Conservation (phyloP, 2,113 vertebrate genomes). For the Connochaetes taurinus region DNA sequence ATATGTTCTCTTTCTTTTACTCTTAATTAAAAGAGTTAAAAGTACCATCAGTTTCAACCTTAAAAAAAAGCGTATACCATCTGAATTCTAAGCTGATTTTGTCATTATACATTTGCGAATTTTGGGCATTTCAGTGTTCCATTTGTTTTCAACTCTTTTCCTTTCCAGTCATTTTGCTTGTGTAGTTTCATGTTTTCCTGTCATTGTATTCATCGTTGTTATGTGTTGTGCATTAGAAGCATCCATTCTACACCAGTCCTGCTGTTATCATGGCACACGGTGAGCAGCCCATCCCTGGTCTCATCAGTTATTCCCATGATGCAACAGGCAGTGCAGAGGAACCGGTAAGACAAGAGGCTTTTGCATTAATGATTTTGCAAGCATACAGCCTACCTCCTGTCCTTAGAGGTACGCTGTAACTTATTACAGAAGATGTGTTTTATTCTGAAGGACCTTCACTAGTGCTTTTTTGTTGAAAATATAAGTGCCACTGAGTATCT, state of each 20-base stretch:
- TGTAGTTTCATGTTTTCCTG: conserved; percentile 76
- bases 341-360: conserved; percentile 84
- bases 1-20: conserved; percentile 64
- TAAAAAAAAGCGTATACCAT: conserved; percentile 48
- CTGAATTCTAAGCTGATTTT: conserved; percentile 66
- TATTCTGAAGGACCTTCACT: conserved; percentile 57
- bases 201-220: conserved; percentile 83
- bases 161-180: conserved; percentile 77
- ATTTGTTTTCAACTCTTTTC: conserved; percentile 73
- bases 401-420: conserved; percentile 26
- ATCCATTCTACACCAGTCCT: conserved; percentile 88
- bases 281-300: conserved; percentile 87
- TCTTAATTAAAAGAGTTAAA: conserved; percentile 67
- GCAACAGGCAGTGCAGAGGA: conserved; percentile 88
- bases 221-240: conserved; percentile 92
- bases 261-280: conserved; percentile 95
- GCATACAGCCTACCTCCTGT: conserved; percentile 66
- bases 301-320: conserved; percentile 89
- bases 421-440: conserved; percentile 57
- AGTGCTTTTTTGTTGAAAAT: conserved; percentile 36
- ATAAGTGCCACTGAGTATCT: conserved; percentile 18
- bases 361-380: conserved; percentile 74
- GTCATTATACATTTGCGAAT: conserved; percentile 60
- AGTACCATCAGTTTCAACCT: conserved; percentile 62
- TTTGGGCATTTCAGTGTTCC: conserved; percentile 66